Evolutionary conservation across 1,140 invertebrate genomes (phyloP).

Genomic region (Drosophila repleta): DNA sequence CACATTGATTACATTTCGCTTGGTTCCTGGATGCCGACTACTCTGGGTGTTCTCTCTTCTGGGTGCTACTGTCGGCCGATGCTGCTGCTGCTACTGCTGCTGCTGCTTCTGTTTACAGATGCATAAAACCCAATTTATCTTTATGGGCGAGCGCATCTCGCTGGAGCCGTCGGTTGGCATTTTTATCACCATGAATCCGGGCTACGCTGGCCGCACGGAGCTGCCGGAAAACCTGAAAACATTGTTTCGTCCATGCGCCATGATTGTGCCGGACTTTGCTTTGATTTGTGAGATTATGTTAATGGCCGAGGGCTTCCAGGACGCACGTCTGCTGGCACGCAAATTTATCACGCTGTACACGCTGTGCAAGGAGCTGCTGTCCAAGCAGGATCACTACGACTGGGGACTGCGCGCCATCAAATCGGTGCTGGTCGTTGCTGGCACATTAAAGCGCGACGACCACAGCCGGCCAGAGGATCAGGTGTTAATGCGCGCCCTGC

Average conservation of each 20-base stretch:
- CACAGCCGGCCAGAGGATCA: constrained; percentile 88
- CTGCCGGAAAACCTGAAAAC: constrained; percentile 79
- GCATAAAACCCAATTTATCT: constrained; percentile 84
- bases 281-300: constrained; percentile 95
- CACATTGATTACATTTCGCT: constrained; percentile 75
- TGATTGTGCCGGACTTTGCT: constrained; percentile 94
- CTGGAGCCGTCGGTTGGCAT: constrained; percentile 93
- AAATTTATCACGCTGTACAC: constrained; percentile 94
- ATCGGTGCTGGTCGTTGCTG: constrained; percentile 93
- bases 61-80: constrained; percentile 11
- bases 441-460: constrained; percentile 86
- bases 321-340: constrained; percentile 90
- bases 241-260: constrained; percentile 90
- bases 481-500: constrained; percentile 90
- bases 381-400: constrained; percentile 95
- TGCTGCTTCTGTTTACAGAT: constrained; percentile 64
- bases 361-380: constrained; percentile 91
- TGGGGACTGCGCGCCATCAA: constrained; percentile 94
- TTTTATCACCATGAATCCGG: constrained; percentile 97
- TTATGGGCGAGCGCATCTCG: constrained; percentile 93
- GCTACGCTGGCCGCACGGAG: constrained; percentile 89
- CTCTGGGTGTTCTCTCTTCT: constrained; percentile 11
- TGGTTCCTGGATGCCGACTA: neutral
- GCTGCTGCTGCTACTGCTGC: constrained; percentile 14
- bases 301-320: constrained; percentile 93